These are phyloP conservation scores for Globia sparganii DNA, from an alignment of 2,888 invertebrate genomes.

Conservation along the genomic window DNA sequence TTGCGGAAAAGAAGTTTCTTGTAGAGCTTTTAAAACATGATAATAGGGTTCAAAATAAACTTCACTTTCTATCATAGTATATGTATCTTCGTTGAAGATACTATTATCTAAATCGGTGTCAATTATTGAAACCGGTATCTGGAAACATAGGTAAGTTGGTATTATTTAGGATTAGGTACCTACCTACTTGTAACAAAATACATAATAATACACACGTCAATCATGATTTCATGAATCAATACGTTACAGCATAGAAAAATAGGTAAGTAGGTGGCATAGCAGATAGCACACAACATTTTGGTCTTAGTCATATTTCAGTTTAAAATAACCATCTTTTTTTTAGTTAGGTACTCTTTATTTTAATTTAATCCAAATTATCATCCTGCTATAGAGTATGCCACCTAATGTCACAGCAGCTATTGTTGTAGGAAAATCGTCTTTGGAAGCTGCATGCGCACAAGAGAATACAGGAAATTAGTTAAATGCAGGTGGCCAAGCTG, in stretches of 20 bases:
- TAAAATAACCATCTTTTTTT: not conserved
- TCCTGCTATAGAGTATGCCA: not conserved
- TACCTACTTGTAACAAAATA: not conserved
- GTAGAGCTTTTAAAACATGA: constrained; percentile 92
- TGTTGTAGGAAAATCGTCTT: not conserved
- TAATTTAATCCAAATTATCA: not conserved
- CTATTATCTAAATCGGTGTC: constrained; percentile 65
- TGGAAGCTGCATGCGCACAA: constrained; percentile 71
- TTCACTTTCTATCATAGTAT: constrained; percentile 93
- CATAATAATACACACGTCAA: not conserved
- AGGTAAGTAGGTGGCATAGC: not conserved
- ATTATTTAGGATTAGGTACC: not conserved
- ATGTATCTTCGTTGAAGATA: constrained; percentile 71
- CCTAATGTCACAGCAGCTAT: not conserved
- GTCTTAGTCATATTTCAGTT: not conserved
- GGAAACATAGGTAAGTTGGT: constrained; percentile 45
- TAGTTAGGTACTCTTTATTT: too few relatives aligned
- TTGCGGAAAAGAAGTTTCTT: constrained; percentile 87
- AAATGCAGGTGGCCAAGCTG: not conserved
- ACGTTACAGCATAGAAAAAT: not conserved
- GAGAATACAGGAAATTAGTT: not conserved
- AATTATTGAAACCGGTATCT: constrained; percentile 80
- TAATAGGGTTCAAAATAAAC: constrained; percentile 95
- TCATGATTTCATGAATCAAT: constrained; percentile 2
- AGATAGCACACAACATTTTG: not conserved